These are phyloP conservation scores for Merops nubicus DNA, from an alignment of 2,113 vertebrate species.

Conservation along the genomic window DNA sequence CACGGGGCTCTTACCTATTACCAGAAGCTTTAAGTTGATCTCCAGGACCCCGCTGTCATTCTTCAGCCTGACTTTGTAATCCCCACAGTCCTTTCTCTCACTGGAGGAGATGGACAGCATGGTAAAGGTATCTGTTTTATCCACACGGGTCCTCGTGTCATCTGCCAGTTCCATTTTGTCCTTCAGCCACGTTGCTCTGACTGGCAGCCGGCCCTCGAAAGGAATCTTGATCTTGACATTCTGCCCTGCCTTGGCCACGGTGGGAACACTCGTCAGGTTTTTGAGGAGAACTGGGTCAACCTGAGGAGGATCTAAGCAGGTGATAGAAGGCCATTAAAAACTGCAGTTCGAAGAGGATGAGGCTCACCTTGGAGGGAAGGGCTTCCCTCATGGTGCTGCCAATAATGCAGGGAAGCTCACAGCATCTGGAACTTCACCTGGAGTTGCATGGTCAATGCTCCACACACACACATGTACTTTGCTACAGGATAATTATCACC, in stretches of 20 bases:
- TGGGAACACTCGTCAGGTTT: slow-evolving; percentile 77
- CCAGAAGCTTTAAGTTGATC: slow-evolving; percentile 76
- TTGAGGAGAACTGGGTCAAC: slow-evolving; percentile 77
- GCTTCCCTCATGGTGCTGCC: not conserved
- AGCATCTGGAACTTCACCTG: not conserved
- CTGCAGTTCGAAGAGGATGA: not conserved
- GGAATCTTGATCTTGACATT: slow-evolving; percentile 77
- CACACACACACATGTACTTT: not conserved
- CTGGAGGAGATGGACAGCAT: slow-evolving; percentile 79
- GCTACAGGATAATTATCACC: not conserved
- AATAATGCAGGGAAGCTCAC: not conserved
- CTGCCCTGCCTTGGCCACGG: slow-evolving; percentile 81
- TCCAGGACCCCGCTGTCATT: slow-evolving; percentile 82
- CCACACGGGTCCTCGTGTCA: slow-evolving; percentile 71
- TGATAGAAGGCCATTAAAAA: not conserved
- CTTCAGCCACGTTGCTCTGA: slow-evolving; percentile 83
- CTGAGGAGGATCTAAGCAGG: slow-evolving; percentile 82
- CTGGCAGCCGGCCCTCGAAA: slow-evolving; percentile 82
- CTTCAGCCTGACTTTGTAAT: slow-evolving; percentile 85
- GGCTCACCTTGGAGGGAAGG: not conserved
- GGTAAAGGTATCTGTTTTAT: slow-evolving; percentile 73
- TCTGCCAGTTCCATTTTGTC: slow-evolving; percentile 79
- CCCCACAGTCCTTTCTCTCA: slow-evolving; percentile 80
- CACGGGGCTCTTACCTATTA: slow-evolving; percentile 77
- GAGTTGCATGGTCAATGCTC: not conserved